Conservation (phyloP, 2,797 vertebrate species). For the Artibeus jamaicensis region DNA sequence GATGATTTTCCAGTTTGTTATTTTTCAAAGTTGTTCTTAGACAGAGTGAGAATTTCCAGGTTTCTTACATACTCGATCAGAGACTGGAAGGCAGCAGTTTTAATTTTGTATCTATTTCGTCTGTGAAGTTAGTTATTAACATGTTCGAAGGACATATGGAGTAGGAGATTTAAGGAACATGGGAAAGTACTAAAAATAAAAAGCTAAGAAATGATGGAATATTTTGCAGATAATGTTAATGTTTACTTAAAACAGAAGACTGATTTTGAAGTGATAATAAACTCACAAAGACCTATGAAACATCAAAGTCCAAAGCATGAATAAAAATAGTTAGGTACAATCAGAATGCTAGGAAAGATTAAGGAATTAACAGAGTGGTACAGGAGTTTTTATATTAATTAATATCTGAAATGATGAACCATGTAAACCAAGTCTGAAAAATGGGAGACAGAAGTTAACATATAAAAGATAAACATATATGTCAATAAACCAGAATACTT, state of each 20-base stretch:
- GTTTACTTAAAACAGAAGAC: background rate
- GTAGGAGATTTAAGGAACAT: background rate
- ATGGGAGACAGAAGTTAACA: background rate
- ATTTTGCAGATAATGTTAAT: background rate
- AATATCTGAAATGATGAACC: background rate
- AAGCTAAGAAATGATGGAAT: background rate
- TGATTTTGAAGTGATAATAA: background rate
- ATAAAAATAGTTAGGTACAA: background rate
- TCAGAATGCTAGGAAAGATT: background rate
- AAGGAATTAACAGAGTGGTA: background rate
- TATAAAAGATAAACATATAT: background rate
- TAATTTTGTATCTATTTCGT: background rate
- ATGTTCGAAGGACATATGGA: background rate
- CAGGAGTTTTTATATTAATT: background rate
- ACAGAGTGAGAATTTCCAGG: background rate
- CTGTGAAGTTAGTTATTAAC: background rate
- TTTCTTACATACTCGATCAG: background rate
- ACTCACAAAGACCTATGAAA: background rate
- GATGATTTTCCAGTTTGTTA: background rate
- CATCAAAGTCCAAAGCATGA: background rate
- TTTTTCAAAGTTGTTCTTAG: background rate
- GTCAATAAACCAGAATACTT: background rate
- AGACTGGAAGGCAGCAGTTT: background rate
- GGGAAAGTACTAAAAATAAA: background rate
- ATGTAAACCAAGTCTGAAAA: background rate